Percentiles rank a stretch among this genome's conserved stretches.
Evolutionary conservation across 1,140 invertebrate genomes (phyloP).

Genomic region (Orchesella cincta): DNA sequence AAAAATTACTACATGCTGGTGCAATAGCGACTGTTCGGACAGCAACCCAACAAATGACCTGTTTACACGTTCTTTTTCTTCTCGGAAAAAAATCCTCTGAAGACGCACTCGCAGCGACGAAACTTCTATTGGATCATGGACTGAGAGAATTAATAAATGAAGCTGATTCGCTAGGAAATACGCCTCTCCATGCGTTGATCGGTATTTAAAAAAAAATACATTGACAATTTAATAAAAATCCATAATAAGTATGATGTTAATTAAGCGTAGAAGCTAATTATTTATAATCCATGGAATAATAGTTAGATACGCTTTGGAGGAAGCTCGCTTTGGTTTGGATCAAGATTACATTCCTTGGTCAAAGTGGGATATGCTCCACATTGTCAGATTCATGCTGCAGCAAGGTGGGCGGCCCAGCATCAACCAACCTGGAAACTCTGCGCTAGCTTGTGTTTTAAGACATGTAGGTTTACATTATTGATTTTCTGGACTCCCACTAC

Average conservation of each 20-base stretch:
- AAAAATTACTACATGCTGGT: conserved; percentile 41
- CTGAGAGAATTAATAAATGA: conserved; percentile 72
- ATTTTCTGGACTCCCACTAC: too few relatives aligned
- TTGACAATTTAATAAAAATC: too few relatives aligned
- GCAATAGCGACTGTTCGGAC: conserved; percentile 62
- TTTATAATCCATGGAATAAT: background rate
- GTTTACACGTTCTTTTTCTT: conserved; percentile 67
- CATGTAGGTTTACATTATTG: conserved; percentile 58
- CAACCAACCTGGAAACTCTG: conserved; percentile 71
- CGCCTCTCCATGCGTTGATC: conserved; percentile 65
- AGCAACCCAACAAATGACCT: conserved; percentile 72
- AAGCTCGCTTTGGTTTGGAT: conserved; percentile 67
- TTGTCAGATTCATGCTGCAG: conserved; percentile 66
- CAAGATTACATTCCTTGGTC: conserved; percentile 52
- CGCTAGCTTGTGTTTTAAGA: conserved; percentile 69
- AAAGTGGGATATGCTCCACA: conserved; percentile 65
- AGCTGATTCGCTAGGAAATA: conserved; percentile 69
- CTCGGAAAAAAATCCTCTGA: conserved; percentile 67
- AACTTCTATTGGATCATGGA: conserved; percentile 67
- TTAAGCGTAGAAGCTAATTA: background rate
- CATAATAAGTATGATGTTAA: conserved; percentile 1
- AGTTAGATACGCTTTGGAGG: conserved; percentile 67
- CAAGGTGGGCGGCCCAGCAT: conserved; percentile 69
- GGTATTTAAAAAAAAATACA: conserved; percentile 57
- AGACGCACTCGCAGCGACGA: conserved; percentile 67